These are phyloP conservation scores for Glossophaga mutica DNA, from an alignment of 2,797 vertebrate species.

Conservation along the genomic window DNA sequence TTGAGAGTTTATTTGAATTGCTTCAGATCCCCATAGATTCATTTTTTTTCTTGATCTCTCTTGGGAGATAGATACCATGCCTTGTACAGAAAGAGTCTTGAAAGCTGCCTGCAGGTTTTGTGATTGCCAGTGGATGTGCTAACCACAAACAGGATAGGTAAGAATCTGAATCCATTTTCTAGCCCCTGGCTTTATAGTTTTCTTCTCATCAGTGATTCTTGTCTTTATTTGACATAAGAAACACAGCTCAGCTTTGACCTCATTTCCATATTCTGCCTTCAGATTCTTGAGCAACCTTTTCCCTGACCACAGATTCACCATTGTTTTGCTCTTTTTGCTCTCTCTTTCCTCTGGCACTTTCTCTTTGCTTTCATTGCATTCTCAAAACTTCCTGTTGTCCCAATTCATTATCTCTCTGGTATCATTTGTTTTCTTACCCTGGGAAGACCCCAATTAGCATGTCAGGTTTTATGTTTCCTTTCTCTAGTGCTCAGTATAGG, in stretches of 20 bases:
- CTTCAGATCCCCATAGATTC: neutral
- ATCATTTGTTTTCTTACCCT: neutral
- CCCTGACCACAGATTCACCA: neutral
- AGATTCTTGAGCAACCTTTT: neutral
- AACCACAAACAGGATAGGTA: neutral
- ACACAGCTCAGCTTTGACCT: neutral
- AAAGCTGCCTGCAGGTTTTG: neutral
- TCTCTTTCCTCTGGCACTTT: neutral
- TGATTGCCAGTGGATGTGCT: neutral
- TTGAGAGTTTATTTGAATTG: neutral
- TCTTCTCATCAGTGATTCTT: neutral
- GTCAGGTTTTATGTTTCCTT: neutral
- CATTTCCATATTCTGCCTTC: neutral
- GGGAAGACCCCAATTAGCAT: neutral
- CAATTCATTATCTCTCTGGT: neutral
- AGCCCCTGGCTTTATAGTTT: neutral
- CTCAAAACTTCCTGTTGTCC: neutral
- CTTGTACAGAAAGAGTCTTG: neutral
- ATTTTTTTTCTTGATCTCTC: neutral
- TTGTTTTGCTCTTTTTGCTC: neutral
- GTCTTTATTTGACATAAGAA: neutral
- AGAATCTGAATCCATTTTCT: neutral
- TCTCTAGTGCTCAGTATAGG: neutral
- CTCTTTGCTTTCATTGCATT: neutral
- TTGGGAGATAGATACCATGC: neutral